A percentile compares a stretch with the other conserved stretches of the same genome.
These are phyloP conservation scores for Idris sp. DNA, from an alignment of 1,140 invertebrate species.

Conservation along the genomic window DNA sequence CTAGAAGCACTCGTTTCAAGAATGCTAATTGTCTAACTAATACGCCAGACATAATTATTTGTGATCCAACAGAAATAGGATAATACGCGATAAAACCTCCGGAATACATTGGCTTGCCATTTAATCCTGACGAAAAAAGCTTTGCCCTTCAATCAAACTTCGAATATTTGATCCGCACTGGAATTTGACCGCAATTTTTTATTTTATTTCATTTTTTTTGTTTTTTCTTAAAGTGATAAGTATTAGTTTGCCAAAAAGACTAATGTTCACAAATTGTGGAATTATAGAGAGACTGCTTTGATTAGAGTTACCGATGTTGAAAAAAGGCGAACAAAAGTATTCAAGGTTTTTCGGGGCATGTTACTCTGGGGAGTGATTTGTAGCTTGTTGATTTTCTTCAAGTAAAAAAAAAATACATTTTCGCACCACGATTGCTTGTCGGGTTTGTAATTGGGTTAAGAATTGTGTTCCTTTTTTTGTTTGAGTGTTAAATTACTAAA, in stretches of 20 bases:
- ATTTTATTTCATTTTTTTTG: too few species aligned
- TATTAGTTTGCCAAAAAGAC: slow-evolving; percentile 22
- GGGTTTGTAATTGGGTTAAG: too few species aligned
- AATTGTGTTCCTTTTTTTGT: too few species aligned
- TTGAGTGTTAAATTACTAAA: too few species aligned
- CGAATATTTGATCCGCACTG: slow-evolving; percentile 29
- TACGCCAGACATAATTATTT: slow-evolving; percentile 56
- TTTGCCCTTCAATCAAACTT: slow-evolving; percentile 41
- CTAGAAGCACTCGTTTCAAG: slow-evolving; percentile 55
- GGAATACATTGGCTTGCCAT: slow-evolving; percentile 30
- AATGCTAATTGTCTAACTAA: slow-evolving; percentile 58
- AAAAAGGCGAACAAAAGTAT: slow-evolving; percentile 4
- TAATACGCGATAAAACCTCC: slow-evolving; percentile 48
- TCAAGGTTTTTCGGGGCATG: slow-evolving; percentile 7
- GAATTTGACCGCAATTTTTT: too few species aligned
- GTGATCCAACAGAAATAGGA: slow-evolving; percentile 47
- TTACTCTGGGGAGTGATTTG: slow-evolving; percentile 10
- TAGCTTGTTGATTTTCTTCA: slow-evolving; percentile 12
- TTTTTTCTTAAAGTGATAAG: slow-evolving; percentile 11
- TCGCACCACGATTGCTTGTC: too few species aligned
- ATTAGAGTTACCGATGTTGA: slow-evolving; percentile 22
- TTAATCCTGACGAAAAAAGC: slow-evolving; percentile 42
- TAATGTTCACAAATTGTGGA: slow-evolving; percentile 22
- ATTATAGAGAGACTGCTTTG: slow-evolving; percentile 16
- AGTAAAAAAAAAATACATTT: slow-evolving; percentile 6